Evolutionary conservation across 2,797 vertebrate species (phyloP).

Genomic region (Spea hammondii): DNA sequence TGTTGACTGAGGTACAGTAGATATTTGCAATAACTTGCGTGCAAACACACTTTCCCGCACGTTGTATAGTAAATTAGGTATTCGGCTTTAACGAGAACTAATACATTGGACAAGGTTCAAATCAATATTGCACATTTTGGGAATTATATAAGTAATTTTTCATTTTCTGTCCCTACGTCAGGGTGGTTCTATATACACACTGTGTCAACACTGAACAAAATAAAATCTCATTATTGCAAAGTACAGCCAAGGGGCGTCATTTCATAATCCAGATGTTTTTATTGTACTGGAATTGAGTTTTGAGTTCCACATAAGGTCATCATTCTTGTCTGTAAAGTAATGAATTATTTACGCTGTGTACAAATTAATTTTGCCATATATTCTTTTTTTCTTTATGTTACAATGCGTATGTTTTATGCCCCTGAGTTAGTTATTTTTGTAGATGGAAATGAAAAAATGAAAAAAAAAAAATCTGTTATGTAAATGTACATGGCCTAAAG

Average conservation of each 20-base stretch:
- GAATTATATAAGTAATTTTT: slow-evolving; percentile 43
- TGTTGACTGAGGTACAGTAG: slow-evolving; percentile 15
- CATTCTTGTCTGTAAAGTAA: slow-evolving; percentile 14
- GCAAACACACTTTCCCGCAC: slow-evolving; percentile 37
- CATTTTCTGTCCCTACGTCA: slow-evolving; percentile 33
- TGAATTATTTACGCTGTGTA: slow-evolving; percentile 8
- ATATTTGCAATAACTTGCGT: slow-evolving; percentile 32
- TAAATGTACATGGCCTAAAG: too few relatives aligned
- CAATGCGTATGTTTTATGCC: slow-evolving; percentile 1
- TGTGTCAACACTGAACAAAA: slow-evolving; percentile 27
- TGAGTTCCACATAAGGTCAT: slow-evolving; percentile 11
- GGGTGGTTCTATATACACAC: slow-evolving; percentile 11
- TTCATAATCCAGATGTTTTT: slow-evolving; percentile 50
- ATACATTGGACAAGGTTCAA: slow-evolving; percentile 34
- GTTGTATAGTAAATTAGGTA: slow-evolving; percentile 40
- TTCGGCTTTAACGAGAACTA: slow-evolving; percentile 32
- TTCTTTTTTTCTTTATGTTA: slow-evolving; percentile 1
- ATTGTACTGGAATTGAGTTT: slow-evolving; percentile 40
- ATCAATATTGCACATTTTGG: slow-evolving; percentile 45
- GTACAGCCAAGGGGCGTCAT: slow-evolving; percentile 42
- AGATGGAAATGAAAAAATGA: neutral
- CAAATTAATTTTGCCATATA: slow-evolving; percentile 11
- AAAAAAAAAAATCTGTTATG: too few relatives aligned
- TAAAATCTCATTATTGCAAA: slow-evolving; percentile 45
- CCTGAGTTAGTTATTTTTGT: neutral